A percentile compares a stretch with the other conserved stretches of the same genome.
These are phyloP conservation scores for Characodon lateralis DNA, from an alignment of 2,797 vertebrate species.

Conservation along the genomic window DNA sequence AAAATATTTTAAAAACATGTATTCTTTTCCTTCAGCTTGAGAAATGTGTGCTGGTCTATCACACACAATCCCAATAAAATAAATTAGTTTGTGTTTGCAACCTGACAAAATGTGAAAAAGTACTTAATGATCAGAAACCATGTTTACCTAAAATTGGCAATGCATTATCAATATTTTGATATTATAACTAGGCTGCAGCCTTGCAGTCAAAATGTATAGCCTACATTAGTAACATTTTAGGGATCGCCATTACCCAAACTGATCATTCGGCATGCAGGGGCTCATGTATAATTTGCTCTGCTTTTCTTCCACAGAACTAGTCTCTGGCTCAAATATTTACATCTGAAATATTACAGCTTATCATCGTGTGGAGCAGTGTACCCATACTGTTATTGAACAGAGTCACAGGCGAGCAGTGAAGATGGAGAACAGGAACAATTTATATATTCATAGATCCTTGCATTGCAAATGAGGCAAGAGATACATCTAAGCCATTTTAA, in stretches of 20 bases:
- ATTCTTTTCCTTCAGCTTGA: neutral
- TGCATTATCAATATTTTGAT: neutral
- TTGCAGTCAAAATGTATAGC: neutral
- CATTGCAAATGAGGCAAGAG: slow-evolving; percentile 22
- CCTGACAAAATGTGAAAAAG: neutral
- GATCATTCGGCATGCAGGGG: neutral
- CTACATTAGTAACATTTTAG: neutral
- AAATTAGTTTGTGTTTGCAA: neutral
- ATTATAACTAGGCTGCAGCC: neutral
- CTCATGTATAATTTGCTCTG: neutral
- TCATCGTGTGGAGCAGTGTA: neutral
- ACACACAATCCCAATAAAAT: neutral
- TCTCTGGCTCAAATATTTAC: neutral
- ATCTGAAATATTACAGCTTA: neutral
- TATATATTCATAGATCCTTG: slow-evolving; percentile 20
- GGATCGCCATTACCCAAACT: neutral
- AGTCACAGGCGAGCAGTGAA: neutral
- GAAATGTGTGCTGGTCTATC: neutral
- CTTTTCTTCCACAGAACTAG: neutral
- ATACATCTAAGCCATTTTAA: slow-evolving; percentile 22
- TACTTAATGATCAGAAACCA: neutral
- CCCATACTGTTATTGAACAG: neutral
- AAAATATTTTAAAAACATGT: neutral
- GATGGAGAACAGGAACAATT: slow-evolving; percentile 1
- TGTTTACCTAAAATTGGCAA: neutral